A percentile compares a stretch with the other conserved stretches of the same genome.
Conservation (phyloP, 2,888 invertebrate genomes). For the Cheilosia urbana region DNA sequence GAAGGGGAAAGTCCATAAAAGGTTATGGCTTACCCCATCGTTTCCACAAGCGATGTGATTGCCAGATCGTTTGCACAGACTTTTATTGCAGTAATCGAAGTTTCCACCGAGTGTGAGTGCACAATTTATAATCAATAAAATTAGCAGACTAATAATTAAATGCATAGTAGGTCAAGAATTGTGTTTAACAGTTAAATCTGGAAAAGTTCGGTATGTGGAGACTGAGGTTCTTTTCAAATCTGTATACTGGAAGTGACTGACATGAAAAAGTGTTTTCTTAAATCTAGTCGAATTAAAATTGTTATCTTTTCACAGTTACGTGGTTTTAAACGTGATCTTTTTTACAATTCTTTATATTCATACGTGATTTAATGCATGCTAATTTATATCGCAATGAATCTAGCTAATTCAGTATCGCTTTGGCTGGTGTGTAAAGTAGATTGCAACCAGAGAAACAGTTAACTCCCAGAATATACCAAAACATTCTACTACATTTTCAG, state of each 20-base stretch:
- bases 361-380: no score
- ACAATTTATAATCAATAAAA: conserved; percentile 19
- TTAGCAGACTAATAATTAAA: background rate
- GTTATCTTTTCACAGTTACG: background rate
- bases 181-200: background rate
- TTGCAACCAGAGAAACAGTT: no score
- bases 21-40: conserved; percentile 2
- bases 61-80: conserved; percentile 68
- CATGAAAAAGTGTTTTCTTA: background rate
- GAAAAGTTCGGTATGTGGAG: background rate
- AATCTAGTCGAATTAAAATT: background rate
- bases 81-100: conserved; percentile 27
- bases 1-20: background rate
- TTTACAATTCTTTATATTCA: background rate
- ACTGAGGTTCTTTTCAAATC: background rate
- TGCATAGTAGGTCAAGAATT: background rate
- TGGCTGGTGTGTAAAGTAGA: no score
- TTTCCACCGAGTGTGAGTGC: conserved; percentile 18
- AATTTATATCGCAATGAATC: no score
- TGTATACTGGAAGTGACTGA: background rate
- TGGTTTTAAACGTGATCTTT: background rate
- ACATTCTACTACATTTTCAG: no score
- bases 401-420: no score
- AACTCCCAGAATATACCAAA: no score
- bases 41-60: conserved; percentile 35